phyloP scores from a whole-genome alignment of 2,113 vertebrate species.

The Diadophis punctatus region DNA sequence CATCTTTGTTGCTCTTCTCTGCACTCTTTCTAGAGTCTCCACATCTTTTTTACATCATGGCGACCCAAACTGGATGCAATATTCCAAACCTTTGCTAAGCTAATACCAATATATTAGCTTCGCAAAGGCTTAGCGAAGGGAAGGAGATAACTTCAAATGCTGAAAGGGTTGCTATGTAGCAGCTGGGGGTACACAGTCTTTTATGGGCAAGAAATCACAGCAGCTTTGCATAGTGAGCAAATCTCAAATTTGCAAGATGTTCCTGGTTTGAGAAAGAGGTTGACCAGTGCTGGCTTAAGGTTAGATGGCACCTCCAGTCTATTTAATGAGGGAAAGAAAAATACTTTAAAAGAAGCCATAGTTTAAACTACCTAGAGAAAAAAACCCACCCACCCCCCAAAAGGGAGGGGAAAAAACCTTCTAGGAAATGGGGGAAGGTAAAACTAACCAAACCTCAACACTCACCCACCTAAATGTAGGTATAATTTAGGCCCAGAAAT shows the following conservation, averaged over 20 bases:
- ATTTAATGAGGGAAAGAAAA: not conserved
- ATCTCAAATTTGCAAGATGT: not conserved
- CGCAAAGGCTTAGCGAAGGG: not conserved
- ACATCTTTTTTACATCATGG: not conserved
- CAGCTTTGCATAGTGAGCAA: not conserved
- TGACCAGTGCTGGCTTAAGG: not conserved
- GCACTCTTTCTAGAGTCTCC: not conserved
- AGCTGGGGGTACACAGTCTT: not conserved
- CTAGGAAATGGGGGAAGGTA: not conserved
- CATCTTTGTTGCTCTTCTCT: not conserved
- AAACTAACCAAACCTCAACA: not conserved
- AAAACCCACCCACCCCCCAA: too few relatives aligned
- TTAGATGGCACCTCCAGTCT: not conserved
- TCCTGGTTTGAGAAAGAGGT: not conserved
- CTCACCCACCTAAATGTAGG: not conserved
- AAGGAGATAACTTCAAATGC: not conserved
- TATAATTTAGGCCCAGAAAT: not conserved
- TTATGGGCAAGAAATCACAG: not conserved
- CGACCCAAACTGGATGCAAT: not conserved
- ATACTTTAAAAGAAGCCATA: not conserved
- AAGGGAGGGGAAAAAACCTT: not conserved
- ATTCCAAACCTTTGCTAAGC: not conserved
- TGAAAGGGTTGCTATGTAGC: not conserved
- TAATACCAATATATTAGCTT: not conserved
- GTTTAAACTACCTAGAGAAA: not conserved